Evolutionary conservation across 2,888 invertebrate species (phyloP), one percentile per base, ranked within the genome.

Genomic region (Polyommatus icarus): DNA sequence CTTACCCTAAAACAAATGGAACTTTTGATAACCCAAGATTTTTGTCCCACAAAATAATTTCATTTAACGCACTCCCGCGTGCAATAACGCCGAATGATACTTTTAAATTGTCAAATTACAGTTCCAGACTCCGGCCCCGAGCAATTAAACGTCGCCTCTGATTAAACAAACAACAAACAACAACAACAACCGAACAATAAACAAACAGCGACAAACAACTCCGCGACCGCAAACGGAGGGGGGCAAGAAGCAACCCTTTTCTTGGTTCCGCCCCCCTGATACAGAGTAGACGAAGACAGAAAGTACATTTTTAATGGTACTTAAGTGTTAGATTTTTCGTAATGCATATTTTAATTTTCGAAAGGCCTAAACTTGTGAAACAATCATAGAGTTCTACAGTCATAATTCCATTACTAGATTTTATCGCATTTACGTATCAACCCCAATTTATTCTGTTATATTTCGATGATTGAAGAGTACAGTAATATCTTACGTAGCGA

Each of bases 221-320:
- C 75, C 54, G 76, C 29, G 71, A 76, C 76, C 76, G 72, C 76
- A 76, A 76, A 71, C 78, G 78, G 77, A 76, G 36, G 75, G 81
- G 81, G 78, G 78, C 3, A 46, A 46, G 80, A 76, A 82, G 75
- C 79, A 82, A 82, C 82, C 81, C 82, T 82, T 82, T 81, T 32
- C 67, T 67, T 67, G 29, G 32, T 67, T 29, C 29, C 29, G 29
- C 67, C 67, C 15, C 67, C 67, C 67, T 29, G 67, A 29, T 29
- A 32, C 6, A 32, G 67, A 32, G 10, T 15, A 67, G 24, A 61
- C 18, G 8, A 29, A 15, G 67, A 32, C 15, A 67, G 67, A 32
- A 29, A n/a, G 12, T 12, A 61, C 10, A 12, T 4, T 61, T 20
- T 3, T 24, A 24, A 46, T 12, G 2, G 0, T 12, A 3, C 12